These are phyloP conservation scores for Bruchidius siliquastri DNA, from an alignment of 2,888 invertebrate species.

Conservation along the genomic window DNA sequence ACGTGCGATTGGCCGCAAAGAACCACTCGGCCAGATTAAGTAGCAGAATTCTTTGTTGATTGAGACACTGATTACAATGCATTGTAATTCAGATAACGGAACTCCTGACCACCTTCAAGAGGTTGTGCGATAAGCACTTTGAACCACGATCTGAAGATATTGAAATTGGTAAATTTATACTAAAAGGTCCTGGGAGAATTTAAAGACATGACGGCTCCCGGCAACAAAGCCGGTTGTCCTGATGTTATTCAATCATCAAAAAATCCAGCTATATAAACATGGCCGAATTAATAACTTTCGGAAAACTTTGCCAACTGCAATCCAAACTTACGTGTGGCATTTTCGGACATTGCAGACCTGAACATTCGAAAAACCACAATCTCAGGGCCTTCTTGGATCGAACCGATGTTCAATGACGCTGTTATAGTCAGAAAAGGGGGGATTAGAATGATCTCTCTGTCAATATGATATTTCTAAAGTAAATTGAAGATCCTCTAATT, in stretches of 20 bases:
- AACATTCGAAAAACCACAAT: conserved; percentile 28
- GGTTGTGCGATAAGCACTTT: too few relatives aligned
- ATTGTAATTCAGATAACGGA: too few relatives aligned
- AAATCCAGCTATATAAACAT: background rate
- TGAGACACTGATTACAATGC: background rate
- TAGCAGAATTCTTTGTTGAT: background rate
- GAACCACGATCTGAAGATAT: too few relatives aligned
- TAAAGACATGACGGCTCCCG: too few relatives aligned
- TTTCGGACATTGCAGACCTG: conserved; percentile 21
- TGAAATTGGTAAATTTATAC: too few relatives aligned
- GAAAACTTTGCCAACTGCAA: background rate
- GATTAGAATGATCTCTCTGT: too few relatives aligned
- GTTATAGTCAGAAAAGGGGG: background rate
- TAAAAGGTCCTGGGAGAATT: too few relatives aligned
- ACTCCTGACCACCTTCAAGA: too few relatives aligned
- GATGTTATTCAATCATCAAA: too few relatives aligned
- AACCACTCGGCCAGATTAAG: conserved; percentile 17
- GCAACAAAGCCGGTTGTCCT: too few relatives aligned
- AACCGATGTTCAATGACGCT: background rate
- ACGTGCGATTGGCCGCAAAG: conserved; percentile 33
- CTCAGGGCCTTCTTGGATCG: conserved; percentile 12
- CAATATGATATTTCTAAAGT: too few relatives aligned
- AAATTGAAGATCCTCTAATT: too few relatives aligned
- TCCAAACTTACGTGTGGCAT: conserved; percentile 16
- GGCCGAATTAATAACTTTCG: background rate